Evolutionary conservation across 2,888 invertebrate species (phyloP).

Genomic region (Hartigia nigra): DNA sequence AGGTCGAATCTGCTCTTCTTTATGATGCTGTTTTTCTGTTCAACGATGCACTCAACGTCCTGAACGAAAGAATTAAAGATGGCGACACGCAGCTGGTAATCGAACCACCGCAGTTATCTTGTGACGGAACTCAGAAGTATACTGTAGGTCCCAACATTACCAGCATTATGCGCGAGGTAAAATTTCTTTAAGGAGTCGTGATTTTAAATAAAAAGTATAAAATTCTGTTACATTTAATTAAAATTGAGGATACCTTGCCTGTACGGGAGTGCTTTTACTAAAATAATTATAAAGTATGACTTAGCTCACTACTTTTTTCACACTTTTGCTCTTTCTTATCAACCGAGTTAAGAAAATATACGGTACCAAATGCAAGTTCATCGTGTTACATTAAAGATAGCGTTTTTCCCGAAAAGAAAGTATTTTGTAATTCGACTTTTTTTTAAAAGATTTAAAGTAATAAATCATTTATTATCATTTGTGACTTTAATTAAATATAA

Average conservation of each 20-base stretch:
- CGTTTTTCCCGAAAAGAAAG: neutral
- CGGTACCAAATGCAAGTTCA: neutral
- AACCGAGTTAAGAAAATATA: neutral
- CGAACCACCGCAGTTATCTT: slow-evolving; percentile 60
- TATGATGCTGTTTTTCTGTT: slow-evolving; percentile 87
- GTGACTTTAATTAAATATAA: neutral
- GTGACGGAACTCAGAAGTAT: slow-evolving; percentile 61
- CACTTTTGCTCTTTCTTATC: neutral
- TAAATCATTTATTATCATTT: neutral
- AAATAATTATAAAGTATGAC: neutral
- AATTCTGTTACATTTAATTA: neutral
- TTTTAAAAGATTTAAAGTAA: neutral
- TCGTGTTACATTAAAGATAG: neutral
- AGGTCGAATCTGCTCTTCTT: slow-evolving; percentile 82
- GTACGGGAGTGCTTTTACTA: neutral
- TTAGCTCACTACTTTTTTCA: neutral
- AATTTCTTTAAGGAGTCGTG: neutral
- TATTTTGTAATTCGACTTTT: neutral
- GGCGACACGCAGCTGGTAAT: slow-evolving; percentile 36
- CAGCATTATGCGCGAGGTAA: slow-evolving; percentile 43
- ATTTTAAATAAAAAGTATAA: neutral
- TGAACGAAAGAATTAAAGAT: slow-evolving; percentile 64
- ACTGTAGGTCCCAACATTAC: slow-evolving; percentile 49
- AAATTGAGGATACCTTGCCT: neutral
- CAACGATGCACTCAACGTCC: slow-evolving; percentile 78